Base-by-base conservation (phyloP, 2,888 invertebrate genomes). In the Caenorhabditis wallacei region DNA sequence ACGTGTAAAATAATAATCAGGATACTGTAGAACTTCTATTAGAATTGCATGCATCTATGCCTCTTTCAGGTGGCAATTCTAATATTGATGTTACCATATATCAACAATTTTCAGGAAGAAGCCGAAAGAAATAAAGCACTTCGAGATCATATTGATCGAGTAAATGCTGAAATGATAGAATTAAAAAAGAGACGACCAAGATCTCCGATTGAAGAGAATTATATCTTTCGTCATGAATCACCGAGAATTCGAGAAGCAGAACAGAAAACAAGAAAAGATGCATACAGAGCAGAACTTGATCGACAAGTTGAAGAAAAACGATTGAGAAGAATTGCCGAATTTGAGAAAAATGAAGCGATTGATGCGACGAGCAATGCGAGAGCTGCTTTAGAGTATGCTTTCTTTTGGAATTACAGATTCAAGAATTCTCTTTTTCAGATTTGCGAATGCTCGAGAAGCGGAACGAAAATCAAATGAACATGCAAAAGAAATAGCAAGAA, bases 101-200 rank as follows among this genome's bases (percentile, higher is more conserved):
- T n/a, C n/a, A n/a, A n/a, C n/a, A n/a, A n/a, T n/a, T n/a, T 61
- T 43, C 11, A 82, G 81, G 85, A 85, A 51, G 85, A 81, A 46
- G 68, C 59, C 3, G 83, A 69, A 8, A 68, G 84, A 46, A 64
- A 70, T 37, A 75, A 66, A 51, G 70, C 78, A 16, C 82, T 89
- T 8, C 48, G 78, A 10, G 80, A 80, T n/a, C 88, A 88, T 56
- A 80, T 89, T 0, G 87, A 88, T 68, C 56, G 80, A 8, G 87
- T 88, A 18, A 89, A 89, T 48, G 79, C 84, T 13, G 87, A 88
- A 48, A 79, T 87, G 51, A 70, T 85, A 7, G 82, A 85, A 51
- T 51, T 85, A 59, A 82, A 85, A 54, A 63, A 69, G 61, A 76
- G 80, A 64, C 63, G 84, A 53, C 75, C 75, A 0, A 88, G 84